These are phyloP conservation scores for Icerya purchasi DNA, from an alignment of 2,888 invertebrate species.

Conservation along the genomic window DNA sequence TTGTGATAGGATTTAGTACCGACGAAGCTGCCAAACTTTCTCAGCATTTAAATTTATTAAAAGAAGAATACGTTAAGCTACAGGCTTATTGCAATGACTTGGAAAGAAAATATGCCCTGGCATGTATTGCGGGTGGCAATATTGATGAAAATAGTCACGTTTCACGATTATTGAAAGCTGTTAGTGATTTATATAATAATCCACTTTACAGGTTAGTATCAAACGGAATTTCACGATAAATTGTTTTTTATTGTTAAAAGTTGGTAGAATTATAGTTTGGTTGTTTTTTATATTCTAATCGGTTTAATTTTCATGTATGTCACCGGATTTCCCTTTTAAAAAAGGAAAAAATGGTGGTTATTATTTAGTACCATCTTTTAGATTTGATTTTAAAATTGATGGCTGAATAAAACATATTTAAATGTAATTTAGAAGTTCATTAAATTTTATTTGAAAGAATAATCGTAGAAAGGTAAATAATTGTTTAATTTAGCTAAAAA, in stretches of 20 bases:
- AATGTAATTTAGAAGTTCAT: too few relatives aligned
- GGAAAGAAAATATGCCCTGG: conserved; percentile 62
- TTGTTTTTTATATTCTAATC: too few relatives aligned
- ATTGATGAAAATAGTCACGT: conserved; percentile 59
- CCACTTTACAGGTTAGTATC: conserved; percentile 37
- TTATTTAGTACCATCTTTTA: too few relatives aligned
- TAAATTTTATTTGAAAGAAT: too few relatives aligned
- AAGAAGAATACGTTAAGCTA: conserved; percentile 77
- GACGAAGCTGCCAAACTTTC: conserved; percentile 31
- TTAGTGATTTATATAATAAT: conserved; percentile 61
- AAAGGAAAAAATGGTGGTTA: too few relatives aligned
- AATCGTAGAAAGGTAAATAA: too few relatives aligned
- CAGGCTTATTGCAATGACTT: conserved; percentile 60
- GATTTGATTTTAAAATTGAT: too few relatives aligned
- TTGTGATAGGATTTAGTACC: not conserved
- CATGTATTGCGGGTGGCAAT: conserved; percentile 42
- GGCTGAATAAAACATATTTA: too few relatives aligned
- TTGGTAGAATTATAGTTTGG: too few relatives aligned
- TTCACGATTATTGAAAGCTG: conserved; percentile 54
- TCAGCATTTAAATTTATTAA: conserved; percentile 62
- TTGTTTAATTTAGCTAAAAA: too few relatives aligned
- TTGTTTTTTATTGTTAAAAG: not conserved
- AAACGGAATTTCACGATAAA: not conserved
- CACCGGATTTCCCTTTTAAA: too few relatives aligned
- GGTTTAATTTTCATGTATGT: too few relatives aligned